Evolutionary conservation across 1,140 invertebrate genomes (phyloP).

Genomic region (Lucilia sericata): DNA sequence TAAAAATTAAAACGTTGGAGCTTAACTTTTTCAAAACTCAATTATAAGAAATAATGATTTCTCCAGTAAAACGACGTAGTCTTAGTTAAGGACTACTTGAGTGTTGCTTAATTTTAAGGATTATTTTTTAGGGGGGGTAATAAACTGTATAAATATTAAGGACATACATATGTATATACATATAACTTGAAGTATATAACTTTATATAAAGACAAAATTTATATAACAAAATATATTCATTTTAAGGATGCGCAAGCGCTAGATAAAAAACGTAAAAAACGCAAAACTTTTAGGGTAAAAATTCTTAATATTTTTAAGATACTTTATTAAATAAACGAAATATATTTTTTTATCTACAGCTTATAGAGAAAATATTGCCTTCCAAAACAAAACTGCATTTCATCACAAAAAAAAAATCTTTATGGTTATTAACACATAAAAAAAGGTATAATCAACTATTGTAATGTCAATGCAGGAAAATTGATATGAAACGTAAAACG

Average conservation of each 20-base stretch:
- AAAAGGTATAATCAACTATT: neutral
- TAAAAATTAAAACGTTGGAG: too few species aligned
- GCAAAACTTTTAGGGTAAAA: too few species aligned
- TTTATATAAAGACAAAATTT: neutral
- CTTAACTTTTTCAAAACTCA: neutral
- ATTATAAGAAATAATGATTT: neutral
- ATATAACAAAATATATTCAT: neutral
- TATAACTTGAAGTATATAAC: neutral
- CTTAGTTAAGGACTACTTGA: neutral
- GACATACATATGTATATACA: neutral
- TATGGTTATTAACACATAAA: slow-evolving; percentile 40
- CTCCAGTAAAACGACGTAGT: neutral
- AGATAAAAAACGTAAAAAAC: too few species aligned
- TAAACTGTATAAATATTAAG: neutral
- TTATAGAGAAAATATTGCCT: neutral
- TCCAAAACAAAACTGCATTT: neutral
- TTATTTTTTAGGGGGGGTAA: neutral
- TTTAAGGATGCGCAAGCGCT: slow-evolving; percentile 33
- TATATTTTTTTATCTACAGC: neutral
- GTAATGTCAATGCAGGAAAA: neutral
- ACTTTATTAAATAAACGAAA: neutral
- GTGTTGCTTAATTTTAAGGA: slow-evolving; percentile 36
- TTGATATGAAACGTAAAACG: slow-evolving; percentile 49
- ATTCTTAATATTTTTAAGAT: neutral
- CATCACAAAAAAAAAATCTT: slow-evolving; percentile 10